Base-by-base conservation (phyloP, 2,113 vertebrate genomes). In the Paedocypris sp. region DNA sequence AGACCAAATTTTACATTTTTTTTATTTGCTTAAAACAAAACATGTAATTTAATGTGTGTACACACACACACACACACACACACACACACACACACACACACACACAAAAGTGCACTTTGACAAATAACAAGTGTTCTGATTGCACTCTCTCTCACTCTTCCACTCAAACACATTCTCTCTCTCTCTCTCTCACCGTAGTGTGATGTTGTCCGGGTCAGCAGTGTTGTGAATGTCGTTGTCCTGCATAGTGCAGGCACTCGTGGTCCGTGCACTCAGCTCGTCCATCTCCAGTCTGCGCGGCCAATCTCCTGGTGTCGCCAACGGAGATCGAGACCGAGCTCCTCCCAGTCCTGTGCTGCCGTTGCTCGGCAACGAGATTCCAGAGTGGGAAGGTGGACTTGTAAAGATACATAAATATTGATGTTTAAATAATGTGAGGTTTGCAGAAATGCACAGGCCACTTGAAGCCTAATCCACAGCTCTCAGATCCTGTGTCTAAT, bases 311-410 rank as follows among this genome's bases (percentile, higher is more conserved):
- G 51, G 62, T 68, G 46, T 75, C 68, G 29, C 49, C 54, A 70
- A 64, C 63, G 64, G 50, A 42, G 52, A 64, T 31, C 11, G 29
- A 56, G 61, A 35, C 3, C 35, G 33, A 38, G 77, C 76, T 20
- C 61, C 70, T 51, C 61, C 70, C 61, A 41, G 48, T 48, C 10
- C 52, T 54, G 65, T 46, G 41, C 63, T 71, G 18, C 67, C 69
- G 77, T 85, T 83, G 82, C 82, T 68, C 62, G 75, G 85, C 81
- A 84, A 86, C 81, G 13, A 62, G 29, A 68, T 18, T 72, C 66
- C 70, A 70, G 72, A 75, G 63, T 42, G 60, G 38, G 47, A 60
- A 46, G 60, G 77, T 56, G 26, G 22, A 49, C 56, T 42, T 23
- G 22, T 56, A 51, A 15, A 60, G 42, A 38, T 13, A 16, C 18